A percentile compares a stretch with the other conserved stretches of the same genome.
These are phyloP conservation scores for Huso huso DNA, from an alignment of 2,797 vertebrate genomes.

Conservation along the genomic window DNA sequence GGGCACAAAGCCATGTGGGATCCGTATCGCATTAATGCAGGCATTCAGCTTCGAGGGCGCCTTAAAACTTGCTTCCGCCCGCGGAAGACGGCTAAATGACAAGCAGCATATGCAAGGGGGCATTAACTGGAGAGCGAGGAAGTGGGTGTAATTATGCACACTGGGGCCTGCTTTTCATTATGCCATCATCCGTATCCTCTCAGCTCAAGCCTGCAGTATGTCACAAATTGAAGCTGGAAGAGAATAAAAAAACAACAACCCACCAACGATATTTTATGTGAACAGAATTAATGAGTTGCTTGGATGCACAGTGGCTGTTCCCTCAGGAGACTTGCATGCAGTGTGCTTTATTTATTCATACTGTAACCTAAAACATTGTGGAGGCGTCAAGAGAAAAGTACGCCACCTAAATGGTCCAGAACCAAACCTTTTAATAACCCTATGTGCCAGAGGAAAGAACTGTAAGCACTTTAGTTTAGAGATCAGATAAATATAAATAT, in stretches of 20 bases:
- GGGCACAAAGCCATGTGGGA: slow-evolving; percentile 54
- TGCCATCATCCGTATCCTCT: slow-evolving; percentile 25
- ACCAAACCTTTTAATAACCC: too few species aligned
- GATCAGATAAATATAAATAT: too few species aligned
- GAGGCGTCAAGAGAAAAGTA: too few species aligned
- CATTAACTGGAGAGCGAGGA: slow-evolving; percentile 44
- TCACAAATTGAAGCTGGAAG: slow-evolving; percentile 2
- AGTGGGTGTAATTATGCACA: slow-evolving; percentile 59
- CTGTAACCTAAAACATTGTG: too few species aligned
- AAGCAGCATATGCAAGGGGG: slow-evolving; percentile 52
- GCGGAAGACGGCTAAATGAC: slow-evolving; percentile 41
- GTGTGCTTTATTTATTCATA: too few species aligned
- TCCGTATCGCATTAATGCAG: slow-evolving; percentile 52
- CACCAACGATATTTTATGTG: too few species aligned
- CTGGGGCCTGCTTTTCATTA: slow-evolving; percentile 57
- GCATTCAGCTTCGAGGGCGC: slow-evolving; percentile 50
- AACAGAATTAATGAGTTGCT: too few species aligned
- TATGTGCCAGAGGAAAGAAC: slow-evolving; percentile 37
- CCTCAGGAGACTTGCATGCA: too few species aligned
- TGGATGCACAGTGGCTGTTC: too few species aligned
- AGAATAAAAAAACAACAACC: slow-evolving; percentile 5
- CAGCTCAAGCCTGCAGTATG: slow-evolving; percentile 5
- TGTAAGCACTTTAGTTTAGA: neutral
- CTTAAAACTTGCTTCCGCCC: slow-evolving; percentile 46
- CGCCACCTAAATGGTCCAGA: too few species aligned